A percentile compares a stretch with the other conserved stretches of the same genome.
phyloP scores from a whole-genome alignment of 1,140 invertebrate species.

The Drosophila rufa region DNA sequence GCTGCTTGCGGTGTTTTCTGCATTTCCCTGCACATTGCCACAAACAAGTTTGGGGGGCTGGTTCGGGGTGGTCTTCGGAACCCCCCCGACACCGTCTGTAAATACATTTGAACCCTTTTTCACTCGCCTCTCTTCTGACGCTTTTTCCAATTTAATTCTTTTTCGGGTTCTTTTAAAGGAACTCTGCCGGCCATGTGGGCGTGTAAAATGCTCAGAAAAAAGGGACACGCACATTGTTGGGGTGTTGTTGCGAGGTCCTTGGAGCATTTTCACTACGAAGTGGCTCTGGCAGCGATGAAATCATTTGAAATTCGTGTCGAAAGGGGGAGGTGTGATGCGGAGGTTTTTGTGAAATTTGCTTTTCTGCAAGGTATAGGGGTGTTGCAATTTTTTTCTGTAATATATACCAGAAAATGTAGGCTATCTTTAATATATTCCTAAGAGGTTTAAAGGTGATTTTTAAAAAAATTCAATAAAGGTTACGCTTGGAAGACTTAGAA shows the following conservation, averaged over 20 bases:
- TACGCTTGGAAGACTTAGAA: no score
- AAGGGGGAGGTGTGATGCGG: background rate
- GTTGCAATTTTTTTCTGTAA: background rate
- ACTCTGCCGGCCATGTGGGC: slow-evolving; percentile 43
- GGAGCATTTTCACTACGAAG: slow-evolving; percentile 46
- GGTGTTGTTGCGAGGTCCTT: slow-evolving; percentile 20
- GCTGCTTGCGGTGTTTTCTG: slow-evolving; percentile 62
- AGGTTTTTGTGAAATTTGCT: slow-evolving; percentile 3
- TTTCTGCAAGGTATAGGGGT: background rate
- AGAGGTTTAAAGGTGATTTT: background rate
- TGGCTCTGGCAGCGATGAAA: slow-evolving; percentile 15
- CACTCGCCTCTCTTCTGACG: slow-evolving; percentile 21
- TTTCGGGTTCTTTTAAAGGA: slow-evolving; percentile 36
- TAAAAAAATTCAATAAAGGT: background rate
- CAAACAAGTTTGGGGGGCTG: slow-evolving; percentile 23
- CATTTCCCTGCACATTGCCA: slow-evolving; percentile 56
- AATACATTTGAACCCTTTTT: slow-evolving; percentile 79
- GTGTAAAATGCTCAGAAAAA: slow-evolving; percentile 48
- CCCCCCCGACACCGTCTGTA: slow-evolving; percentile 30
- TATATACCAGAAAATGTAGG: background rate
- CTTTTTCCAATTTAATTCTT: slow-evolving; percentile 51
- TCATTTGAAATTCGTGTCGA: slow-evolving; percentile 33
- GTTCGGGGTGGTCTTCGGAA: background rate
- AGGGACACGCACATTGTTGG: slow-evolving; percentile 53
- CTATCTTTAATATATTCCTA: background rate